Evolutionary conservation across 1,140 invertebrate species (phyloP).

Genomic region (Euwallacea fornicatus): DNA sequence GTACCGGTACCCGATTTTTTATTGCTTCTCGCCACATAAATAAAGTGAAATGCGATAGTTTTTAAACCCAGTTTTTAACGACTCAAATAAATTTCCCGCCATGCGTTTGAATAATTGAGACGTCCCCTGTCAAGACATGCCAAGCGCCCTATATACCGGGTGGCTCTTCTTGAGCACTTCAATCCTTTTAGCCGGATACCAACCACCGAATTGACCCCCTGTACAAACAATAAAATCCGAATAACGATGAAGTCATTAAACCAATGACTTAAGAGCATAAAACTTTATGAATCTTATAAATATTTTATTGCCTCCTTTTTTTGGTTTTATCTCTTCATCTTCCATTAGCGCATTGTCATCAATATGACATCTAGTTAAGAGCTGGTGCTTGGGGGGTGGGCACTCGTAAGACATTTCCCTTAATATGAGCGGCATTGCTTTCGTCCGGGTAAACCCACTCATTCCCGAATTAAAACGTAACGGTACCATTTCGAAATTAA

Average conservation of each 20-base stretch:
- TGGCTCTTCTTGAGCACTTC: too few relatives aligned
- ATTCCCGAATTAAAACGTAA: background rate
- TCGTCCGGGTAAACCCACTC: background rate
- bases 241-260: too few relatives aligned
- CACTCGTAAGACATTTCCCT: background rate
- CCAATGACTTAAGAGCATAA: too few relatives aligned
- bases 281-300: background rate
- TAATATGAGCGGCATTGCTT: background rate
- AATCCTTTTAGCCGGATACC: too few relatives aligned
- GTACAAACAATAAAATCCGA: too few relatives aligned
- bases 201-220: too few relatives aligned
- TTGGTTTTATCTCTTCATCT: background rate
- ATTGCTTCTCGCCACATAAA: too few relatives aligned
- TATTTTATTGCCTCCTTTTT: background rate
- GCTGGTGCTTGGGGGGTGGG: background rate
- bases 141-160: too few relatives aligned
- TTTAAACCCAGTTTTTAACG: background rate
- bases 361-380: background rate
- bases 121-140: too few relatives aligned
- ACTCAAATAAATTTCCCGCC: too few relatives aligned
- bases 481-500: slow-evolving; percentile 13
- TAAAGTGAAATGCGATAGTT: background rate
- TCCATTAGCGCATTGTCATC: background rate
- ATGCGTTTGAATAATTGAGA: too few relatives aligned
- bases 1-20: too few relatives aligned